phyloP scores from a whole-genome alignment of 2,113 vertebrate genomes.

The Theropithecus gelada region DNA sequence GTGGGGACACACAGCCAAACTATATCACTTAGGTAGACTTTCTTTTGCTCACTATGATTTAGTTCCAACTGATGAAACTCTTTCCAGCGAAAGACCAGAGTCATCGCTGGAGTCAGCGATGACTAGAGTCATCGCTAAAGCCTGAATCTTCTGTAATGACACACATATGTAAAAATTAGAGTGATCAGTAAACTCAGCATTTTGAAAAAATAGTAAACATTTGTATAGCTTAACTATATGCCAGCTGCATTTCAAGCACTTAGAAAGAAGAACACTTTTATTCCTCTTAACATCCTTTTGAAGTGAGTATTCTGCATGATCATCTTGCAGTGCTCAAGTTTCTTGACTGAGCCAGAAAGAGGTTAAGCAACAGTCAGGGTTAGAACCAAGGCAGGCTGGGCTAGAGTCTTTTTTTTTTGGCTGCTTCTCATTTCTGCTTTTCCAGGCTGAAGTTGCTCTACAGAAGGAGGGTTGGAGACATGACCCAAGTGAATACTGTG shows the following conservation, averaged over 20 bases:
- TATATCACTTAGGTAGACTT: background rate
- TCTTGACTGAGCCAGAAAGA: background rate
- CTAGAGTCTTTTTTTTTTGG: background rate
- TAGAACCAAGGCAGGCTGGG: background rate
- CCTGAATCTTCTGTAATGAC: background rate
- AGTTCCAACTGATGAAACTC: background rate
- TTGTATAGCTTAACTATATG: background rate
- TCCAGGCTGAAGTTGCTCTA: background rate
- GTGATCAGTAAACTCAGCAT: background rate
- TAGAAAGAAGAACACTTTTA: background rate
- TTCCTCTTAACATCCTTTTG: slow-evolving; percentile 2
- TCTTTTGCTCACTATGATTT: background rate
- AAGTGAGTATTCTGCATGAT: background rate
- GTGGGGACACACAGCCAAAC: too few relatives aligned
- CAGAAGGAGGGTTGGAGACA: background rate
- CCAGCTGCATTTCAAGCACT: background rate
- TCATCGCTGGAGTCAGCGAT: background rate
- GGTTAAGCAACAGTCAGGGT: background rate
- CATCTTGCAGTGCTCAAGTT: background rate
- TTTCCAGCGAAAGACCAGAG: background rate
- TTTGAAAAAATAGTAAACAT: background rate
- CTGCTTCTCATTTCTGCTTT: background rate
- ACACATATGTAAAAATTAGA: background rate
- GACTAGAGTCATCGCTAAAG: background rate
- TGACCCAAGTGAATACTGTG: background rate